Evolutionary conservation across 2,113 vertebrate genomes (phyloP).

Genomic region (Zingel zingel): DNA sequence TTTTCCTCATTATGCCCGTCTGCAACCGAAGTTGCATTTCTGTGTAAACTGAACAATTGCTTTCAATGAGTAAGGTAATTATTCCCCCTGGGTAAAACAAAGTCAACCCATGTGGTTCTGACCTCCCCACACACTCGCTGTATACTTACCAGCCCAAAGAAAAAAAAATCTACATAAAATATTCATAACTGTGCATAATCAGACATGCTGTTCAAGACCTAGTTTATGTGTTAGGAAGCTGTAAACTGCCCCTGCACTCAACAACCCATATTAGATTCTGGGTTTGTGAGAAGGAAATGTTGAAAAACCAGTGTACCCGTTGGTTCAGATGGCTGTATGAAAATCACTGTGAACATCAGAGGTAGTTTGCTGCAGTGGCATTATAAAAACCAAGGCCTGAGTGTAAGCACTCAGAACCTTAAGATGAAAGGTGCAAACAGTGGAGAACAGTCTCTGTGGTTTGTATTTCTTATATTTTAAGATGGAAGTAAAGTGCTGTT

Average conservation of each 20-base stretch:
- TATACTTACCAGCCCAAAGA: constrained; percentile 41
- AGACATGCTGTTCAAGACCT: constrained; percentile 59
- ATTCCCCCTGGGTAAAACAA: constrained; percentile 42
- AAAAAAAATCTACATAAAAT: constrained; percentile 46
- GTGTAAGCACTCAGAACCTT: background rate
- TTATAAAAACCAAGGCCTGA: background rate
- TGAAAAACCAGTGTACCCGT: background rate
- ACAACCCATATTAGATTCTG: constrained; percentile 26
- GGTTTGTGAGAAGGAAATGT: constrained; percentile 5
- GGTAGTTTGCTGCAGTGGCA: background rate
- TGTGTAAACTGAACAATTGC: constrained; percentile 48
- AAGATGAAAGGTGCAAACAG: constrained; percentile 5
- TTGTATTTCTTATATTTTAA: background rate
- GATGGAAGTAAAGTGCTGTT: constrained; percentile 16
- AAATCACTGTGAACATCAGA: constrained; percentile 21
- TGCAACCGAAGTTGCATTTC: constrained; percentile 3
- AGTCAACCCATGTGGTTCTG: constrained; percentile 2
- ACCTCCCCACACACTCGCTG: constrained; percentile 26
- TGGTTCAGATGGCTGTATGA: constrained; percentile 7
- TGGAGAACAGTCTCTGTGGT: background rate
- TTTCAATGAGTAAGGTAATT: constrained; percentile 47
- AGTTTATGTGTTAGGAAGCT: constrained; percentile 55
- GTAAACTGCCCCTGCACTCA: constrained; percentile 6
- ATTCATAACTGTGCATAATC: constrained; percentile 63
- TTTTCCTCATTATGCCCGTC: constrained; percentile 41